These are phyloP conservation scores for Drosophila takahashii DNA, from an alignment of 1,140 invertebrate genomes.

Conservation along the genomic window DNA sequence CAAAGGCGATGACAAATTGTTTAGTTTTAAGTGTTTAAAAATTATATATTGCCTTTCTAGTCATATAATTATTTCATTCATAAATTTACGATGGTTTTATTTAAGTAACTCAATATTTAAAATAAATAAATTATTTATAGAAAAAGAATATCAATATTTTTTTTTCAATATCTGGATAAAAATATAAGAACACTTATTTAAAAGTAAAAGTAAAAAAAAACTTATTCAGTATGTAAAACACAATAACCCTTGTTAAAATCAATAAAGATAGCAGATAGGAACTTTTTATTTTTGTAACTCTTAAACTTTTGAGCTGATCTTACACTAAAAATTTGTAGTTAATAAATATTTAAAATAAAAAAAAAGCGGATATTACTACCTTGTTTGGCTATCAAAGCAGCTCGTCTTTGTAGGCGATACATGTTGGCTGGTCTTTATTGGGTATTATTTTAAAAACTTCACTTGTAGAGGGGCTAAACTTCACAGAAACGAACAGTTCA, in stretches of 20 bases:
- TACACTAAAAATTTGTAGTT: too few relatives aligned
- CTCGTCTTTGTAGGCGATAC: constrained; percentile 72
- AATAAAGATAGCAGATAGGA: too few relatives aligned
- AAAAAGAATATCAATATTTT: too few relatives aligned
- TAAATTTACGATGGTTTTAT: background rate
- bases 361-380: constrained; percentile 34
- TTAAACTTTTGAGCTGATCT: too few relatives aligned
- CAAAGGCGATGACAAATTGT: constrained; percentile 42
- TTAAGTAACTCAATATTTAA: background rate
- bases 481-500: constrained; percentile 65
- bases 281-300: too few relatives aligned
- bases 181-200: too few relatives aligned
- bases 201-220: too few relatives aligned
- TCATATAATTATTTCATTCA: background rate
- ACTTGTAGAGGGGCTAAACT: constrained; percentile 28
- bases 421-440: constrained; percentile 39
- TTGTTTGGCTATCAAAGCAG: constrained; percentile 75
- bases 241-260: too few relatives aligned
- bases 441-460: constrained; percentile 18
- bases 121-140: too few relatives aligned
- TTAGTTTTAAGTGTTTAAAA: constrained; percentile 13
- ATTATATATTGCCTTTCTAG: background rate
- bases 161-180: too few relatives aligned
- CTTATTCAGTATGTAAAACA: too few relatives aligned
- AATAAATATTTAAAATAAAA: background rate